phyloP scores from a whole-genome alignment of 2,113 vertebrate species.

The Tachycineta bicolor region DNA sequence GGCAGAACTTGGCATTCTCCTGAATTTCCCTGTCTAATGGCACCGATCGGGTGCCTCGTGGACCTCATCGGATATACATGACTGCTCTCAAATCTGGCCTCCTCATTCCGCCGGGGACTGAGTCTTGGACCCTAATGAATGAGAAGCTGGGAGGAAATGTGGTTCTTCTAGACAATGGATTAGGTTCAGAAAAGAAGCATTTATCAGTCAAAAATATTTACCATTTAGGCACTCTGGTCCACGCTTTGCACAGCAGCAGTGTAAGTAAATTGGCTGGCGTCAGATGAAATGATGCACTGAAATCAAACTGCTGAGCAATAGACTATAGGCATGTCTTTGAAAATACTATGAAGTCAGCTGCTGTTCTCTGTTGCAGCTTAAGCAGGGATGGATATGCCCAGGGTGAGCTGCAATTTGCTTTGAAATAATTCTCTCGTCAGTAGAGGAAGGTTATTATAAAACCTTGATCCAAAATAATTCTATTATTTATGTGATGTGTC shows the following conservation, averaged over 20 bases:
- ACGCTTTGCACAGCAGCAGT: background rate
- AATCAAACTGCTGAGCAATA: background rate
- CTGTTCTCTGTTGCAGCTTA: background rate
- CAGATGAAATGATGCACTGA: background rate
- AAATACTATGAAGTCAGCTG: background rate
- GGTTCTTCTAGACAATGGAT: conserved; percentile 1
- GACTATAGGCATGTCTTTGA: background rate
- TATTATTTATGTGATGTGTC: conserved; percentile 8
- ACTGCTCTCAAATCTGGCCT: conserved; percentile 26
- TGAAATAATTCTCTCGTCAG: conserved; percentile 7
- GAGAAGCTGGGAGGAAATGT: background rate
- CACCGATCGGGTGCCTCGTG: background rate
- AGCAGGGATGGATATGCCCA: background rate
- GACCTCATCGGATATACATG: conserved; percentile 19
- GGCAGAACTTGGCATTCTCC: conserved; percentile 6
- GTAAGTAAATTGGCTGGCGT: background rate
- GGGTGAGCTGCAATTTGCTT: background rate
- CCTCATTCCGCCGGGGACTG: background rate
- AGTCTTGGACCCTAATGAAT: conserved; percentile 4
- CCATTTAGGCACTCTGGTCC: background rate
- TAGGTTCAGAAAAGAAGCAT: conserved; percentile 11
- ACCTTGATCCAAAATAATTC: background rate
- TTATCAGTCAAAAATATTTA: background rate
- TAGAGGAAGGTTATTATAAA: conserved; percentile 11
- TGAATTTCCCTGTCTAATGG: background rate